A percentile compares a stretch with the other conserved stretches of the same genome.
These are phyloP conservation scores for Drosophila funebris DNA, from an alignment of 1,140 invertebrate genomes.

Conservation along the genomic window DNA sequence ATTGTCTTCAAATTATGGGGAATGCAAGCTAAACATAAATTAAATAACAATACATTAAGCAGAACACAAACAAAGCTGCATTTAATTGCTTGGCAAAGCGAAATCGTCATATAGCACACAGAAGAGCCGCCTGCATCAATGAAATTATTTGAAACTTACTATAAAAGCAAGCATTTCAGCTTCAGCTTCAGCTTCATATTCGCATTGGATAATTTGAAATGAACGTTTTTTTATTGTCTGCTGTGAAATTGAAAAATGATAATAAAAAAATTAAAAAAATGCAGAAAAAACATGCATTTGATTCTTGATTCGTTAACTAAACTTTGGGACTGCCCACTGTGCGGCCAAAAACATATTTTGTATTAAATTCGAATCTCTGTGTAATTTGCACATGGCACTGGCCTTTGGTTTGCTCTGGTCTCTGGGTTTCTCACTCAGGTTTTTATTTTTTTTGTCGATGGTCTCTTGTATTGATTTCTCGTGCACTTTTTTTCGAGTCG, in stretches of 20 bases:
- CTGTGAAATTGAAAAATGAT: slow-evolving; percentile 82
- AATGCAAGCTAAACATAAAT: slow-evolving; percentile 53
- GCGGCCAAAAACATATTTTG: slow-evolving; percentile 45
- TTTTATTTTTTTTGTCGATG: slow-evolving; percentile 28
- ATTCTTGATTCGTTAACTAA: slow-evolving; percentile 25
- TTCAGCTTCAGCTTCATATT: slow-evolving; percentile 41
- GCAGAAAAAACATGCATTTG: slow-evolving; percentile 54
- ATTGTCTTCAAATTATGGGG: slow-evolving; percentile 14
- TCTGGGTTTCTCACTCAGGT: slow-evolving; percentile 29
- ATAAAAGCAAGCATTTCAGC: slow-evolving; percentile 2
- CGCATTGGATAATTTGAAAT: slow-evolving; percentile 27
- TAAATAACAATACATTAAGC: slow-evolving; percentile 9
- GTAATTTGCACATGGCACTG: slow-evolving; percentile 55
- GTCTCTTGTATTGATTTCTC: slow-evolving; percentile 67
- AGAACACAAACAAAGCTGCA: slow-evolving; percentile 24
- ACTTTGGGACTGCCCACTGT: slow-evolving; percentile 67
- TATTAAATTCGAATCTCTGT: slow-evolving; percentile 39
- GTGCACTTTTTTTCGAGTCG: slow-evolving; percentile 46
- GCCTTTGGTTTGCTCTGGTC: slow-evolving; percentile 8
- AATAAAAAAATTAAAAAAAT: too few species aligned
- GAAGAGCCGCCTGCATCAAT: slow-evolving; percentile 15
- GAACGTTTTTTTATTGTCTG: slow-evolving; percentile 69
- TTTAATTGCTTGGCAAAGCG: slow-evolving; percentile 61
- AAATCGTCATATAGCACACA: slow-evolving; percentile 18
- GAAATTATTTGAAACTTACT: slow-evolving; percentile 37